Percentiles rank a stretch among this genome's conserved stretches.
Conservation (phyloP, 37 sponge, comb jelly and placozoan genomes). For the Bolinopsis microptera region DNA sequence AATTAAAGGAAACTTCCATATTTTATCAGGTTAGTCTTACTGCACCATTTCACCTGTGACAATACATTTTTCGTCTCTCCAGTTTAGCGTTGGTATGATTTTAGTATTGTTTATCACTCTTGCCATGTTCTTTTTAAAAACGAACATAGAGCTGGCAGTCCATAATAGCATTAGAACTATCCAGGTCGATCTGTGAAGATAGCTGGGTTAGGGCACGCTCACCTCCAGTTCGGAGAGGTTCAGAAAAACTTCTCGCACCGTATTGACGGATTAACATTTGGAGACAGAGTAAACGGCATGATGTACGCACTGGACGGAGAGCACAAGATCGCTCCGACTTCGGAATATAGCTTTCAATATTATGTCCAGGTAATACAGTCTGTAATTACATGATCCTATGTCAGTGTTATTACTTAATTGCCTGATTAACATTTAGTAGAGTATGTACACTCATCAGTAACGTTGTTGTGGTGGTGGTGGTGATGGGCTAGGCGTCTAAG, state of each 20-base stretch:
- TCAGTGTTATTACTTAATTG: no score
- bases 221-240: conserved; percentile 52
- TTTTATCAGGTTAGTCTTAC: conserved; percentile 15
- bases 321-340: conserved; percentile 23
- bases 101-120: no score
- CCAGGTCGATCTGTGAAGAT: conserved; percentile 52
- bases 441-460: no score
- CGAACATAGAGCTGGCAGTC: no score
- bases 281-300: conserved; percentile 37
- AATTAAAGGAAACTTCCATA: conserved; percentile 64
- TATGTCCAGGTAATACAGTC: conserved; percentile 14
- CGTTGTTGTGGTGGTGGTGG: no score
- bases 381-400: no score
- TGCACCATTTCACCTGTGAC: not conserved
- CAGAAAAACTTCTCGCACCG: conserved; percentile 51
- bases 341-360: conserved; percentile 61
- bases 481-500: no score
- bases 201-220: conserved; percentile 52
- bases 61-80: not conserved
- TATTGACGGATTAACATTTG: conserved; percentile 47
- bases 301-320: conserved; percentile 52
- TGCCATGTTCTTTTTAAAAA: no score
- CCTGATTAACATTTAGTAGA: no score
- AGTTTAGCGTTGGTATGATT: not conserved
- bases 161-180: no score